Conservation (phyloP, 1,140 invertebrate species). For the Danaus melanippus region DNA sequence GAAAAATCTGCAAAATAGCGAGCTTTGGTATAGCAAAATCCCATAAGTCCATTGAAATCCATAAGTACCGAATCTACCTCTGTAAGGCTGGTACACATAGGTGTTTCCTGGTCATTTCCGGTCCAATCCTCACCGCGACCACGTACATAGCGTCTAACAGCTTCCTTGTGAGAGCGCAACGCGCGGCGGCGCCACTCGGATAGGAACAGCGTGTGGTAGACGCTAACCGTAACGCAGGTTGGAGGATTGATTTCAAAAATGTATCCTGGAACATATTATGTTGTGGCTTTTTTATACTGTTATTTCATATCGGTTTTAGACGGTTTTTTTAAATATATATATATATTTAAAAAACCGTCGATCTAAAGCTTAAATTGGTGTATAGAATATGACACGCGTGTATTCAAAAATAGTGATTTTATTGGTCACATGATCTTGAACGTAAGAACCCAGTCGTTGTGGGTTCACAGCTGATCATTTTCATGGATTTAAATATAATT, state of each 20-base stretch:
- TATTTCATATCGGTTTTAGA: too few species aligned
- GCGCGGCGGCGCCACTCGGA: conserved; percentile 82
- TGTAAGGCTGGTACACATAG: conserved; percentile 80
- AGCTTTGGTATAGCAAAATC: too few species aligned
- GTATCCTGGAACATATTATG: conserved; percentile 37
- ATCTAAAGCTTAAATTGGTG: too few species aligned
- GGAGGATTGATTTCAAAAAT: conserved; percentile 83
- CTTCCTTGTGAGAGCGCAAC: conserved; percentile 83
- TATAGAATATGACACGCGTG: too few species aligned
- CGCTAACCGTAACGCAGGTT: conserved; percentile 82
- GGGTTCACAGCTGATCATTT: too few species aligned
- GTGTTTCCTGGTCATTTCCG: conserved; percentile 86
- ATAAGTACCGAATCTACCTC: conserved; percentile 40
- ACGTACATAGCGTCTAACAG: conserved; percentile 86
- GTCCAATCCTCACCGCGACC: conserved; percentile 85
- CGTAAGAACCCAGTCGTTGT: too few species aligned
- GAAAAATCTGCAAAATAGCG: conserved; percentile 78
- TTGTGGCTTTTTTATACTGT: too few species aligned
- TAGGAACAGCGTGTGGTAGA: conserved; percentile 83
- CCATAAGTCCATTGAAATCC: too few species aligned
- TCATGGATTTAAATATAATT: too few species aligned
- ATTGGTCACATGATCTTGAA: too few species aligned
- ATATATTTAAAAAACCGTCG: too few species aligned
- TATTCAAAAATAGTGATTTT: not conserved
- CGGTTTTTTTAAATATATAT: too few species aligned